phyloP scores from a whole-genome alignment of 2,113 vertebrate genomes.

The pig (Sus scrofa) region DNA sequence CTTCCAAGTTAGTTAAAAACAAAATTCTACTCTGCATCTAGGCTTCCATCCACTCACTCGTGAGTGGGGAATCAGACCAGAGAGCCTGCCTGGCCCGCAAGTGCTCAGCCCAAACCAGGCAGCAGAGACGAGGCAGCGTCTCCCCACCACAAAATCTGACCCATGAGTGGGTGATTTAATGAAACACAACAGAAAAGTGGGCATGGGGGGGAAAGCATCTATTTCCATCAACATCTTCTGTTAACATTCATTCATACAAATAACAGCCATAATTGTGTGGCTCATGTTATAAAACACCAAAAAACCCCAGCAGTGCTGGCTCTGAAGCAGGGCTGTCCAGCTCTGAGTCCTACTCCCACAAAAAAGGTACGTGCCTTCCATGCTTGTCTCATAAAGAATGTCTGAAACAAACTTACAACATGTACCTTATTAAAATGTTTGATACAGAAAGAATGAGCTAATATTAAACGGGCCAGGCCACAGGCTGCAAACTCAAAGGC shows the following conservation, averaged over 20 bases:
- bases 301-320: accelerated
- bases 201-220: not conserved
- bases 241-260: not conserved
- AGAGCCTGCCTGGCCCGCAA: not conserved
- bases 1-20: not conserved
- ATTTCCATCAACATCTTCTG: no score
- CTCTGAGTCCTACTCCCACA: not conserved
- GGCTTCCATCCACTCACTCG: not conserved
- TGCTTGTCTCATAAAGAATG: not conserved
- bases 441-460: accelerated
- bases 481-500: not conserved
- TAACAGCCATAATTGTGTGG: not conserved
- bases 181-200: not conserved
- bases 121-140: no score
- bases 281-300: accelerated
- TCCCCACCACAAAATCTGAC: accelerated
- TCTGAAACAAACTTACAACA: not conserved
- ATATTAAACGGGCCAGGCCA: not conserved
- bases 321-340: not conserved
- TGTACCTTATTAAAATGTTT: no score
- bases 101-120: not conserved
- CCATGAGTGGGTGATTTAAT: accelerated
- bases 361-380: not conserved
- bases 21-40: not conserved
- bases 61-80: no score